A percentile compares a stretch with the other conserved stretches of the same genome.
These are phyloP conservation scores for Onychomys arenicola DNA, from an alignment of 2,797 vertebrate species.

Conservation along the genomic window DNA sequence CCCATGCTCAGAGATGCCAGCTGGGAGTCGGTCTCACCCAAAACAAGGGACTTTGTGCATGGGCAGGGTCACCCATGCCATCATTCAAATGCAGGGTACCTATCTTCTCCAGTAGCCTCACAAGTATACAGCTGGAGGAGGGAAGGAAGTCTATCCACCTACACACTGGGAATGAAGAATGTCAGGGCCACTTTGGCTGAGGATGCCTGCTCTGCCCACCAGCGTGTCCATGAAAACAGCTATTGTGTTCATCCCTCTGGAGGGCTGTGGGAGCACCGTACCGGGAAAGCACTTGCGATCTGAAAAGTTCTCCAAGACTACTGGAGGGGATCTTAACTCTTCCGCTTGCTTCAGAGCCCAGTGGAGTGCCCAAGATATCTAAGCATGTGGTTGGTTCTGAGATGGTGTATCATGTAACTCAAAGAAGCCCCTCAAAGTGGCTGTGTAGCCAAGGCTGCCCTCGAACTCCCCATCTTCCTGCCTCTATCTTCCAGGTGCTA, in stretches of 20 bases:
- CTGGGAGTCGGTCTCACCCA: constrained; percentile 52
- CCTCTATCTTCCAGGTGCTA: not conserved
- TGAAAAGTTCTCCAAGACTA: not conserved
- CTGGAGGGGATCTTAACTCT: too few relatives aligned
- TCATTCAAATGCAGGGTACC: not conserved
- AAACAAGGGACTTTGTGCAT: constrained; percentile 15
- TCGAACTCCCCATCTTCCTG: not conserved
- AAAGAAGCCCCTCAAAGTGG: not conserved
- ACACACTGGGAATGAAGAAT: not conserved
- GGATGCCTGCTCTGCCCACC: not conserved
- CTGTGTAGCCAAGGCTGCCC: not conserved
- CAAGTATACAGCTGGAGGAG: not conserved
- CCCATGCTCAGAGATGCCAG: constrained; percentile 16
- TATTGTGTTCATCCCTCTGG: not conserved
- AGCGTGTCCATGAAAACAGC: not conserved
- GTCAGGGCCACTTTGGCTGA: not conserved
- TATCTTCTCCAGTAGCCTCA: not conserved
- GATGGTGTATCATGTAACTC: not conserved
- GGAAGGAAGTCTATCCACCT: not conserved
- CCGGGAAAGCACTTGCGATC: constrained; percentile 21
- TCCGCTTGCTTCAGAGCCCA: not conserved
- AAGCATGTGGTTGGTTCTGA: not conserved
- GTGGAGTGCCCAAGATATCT: not conserved
- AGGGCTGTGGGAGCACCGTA: not conserved
- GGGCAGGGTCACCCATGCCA: not conserved